Base-by-base conservation (phyloP, 2,113 vertebrate genomes). In the Channa maculata region DNA sequence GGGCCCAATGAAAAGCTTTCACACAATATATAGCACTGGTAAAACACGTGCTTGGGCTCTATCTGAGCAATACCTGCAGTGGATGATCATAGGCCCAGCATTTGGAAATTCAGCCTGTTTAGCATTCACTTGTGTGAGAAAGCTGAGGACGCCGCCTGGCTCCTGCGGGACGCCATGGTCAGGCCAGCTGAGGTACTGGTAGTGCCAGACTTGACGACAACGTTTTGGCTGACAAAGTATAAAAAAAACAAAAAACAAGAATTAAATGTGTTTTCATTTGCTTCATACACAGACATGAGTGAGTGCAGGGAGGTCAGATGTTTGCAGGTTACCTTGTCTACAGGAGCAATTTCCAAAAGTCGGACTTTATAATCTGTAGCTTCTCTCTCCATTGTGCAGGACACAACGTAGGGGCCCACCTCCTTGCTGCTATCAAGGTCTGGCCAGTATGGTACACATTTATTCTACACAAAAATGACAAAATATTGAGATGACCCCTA, bases 161-260 rank as follows among this genome's bases (percentile, higher is more conserved):
- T 98, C 95, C 0, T 93, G 92, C 36, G 98, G 97, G 0, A 99
- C 98, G 0, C 98, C 98, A 0, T 99, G 98, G 83, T 99, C 98
- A 0, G 98, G 98, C 97, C 98, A 99, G 93, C 96, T 98, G 87
- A 97, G 77, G 92, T 97, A 99, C 87, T 99, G 98, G 90, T 96
- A 99, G 69, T 99, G 97, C 95, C 95, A 96, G 46, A 99, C 95
- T n/a, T 94, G 91, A 39, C 96, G 95, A 58, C 88, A 48, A 0
- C 59, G 14, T 8, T 94, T 83, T 5, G 71, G 91, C 95, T 96
- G 86, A 0, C 7, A 58, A 10, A n/a, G 4, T 68, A 2, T 37
- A 5, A 34, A 78, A 46, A 34, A 44, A 11, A n/a, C 33, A 50
- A 33, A 14, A 73, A n/a, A 9, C 6, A 48, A 15, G 5, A 44